Percentiles rank a stretch among this genome's conserved stretches.
These are phyloP conservation scores for Xanthorhoe designata DNA, from an alignment of 2,888 invertebrate genomes.

Conservation along the genomic window DNA sequence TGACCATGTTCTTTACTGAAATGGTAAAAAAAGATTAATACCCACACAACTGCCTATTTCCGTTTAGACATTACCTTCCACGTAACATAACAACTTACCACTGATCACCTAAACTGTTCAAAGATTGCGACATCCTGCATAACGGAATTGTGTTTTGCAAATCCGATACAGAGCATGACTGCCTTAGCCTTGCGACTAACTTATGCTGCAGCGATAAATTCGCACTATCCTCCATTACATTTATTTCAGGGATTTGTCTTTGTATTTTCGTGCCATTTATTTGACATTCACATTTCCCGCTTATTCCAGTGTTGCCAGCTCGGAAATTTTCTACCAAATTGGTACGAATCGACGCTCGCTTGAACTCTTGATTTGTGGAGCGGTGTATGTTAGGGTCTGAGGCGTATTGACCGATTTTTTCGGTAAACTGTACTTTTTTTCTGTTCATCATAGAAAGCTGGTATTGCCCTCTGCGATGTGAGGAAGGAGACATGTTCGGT, in stretches of 20 bases:
- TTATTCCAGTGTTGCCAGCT: slow-evolving; percentile 50
- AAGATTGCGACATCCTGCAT: slow-evolving; percentile 60
- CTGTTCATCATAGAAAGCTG: slow-evolving; percentile 73
- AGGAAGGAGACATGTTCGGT: slow-evolving; percentile 65
- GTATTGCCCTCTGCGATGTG: slow-evolving; percentile 67
- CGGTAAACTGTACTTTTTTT: slow-evolving; percentile 65
- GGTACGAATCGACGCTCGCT: slow-evolving; percentile 27
- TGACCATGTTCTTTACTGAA: slow-evolving; percentile 57
- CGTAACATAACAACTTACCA: slow-evolving; percentile 44
- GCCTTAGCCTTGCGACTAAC: slow-evolving; percentile 66
- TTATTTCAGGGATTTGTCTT: slow-evolving; percentile 52
- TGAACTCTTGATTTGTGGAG: slow-evolving; percentile 46
- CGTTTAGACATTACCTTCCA: neutral
- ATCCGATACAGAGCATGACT: slow-evolving; percentile 72
- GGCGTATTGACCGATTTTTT: slow-evolving; percentile 63
- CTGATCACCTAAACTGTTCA: slow-evolving; percentile 62
- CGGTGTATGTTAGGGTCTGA: slow-evolving; percentile 75
- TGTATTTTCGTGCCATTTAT: slow-evolving; percentile 28
- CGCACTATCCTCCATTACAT: slow-evolving; percentile 47
- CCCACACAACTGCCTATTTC: too few relatives aligned
- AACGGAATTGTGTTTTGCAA: slow-evolving; percentile 59
- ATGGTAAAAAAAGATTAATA: slow-evolving; percentile 33
- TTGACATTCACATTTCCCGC: slow-evolving; percentile 52
- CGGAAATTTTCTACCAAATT: slow-evolving; percentile 47
- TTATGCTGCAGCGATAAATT: slow-evolving; percentile 62